phyloP scores from a whole-genome alignment of 2,113 vertebrate species.

The Ranitomeya variabilis region DNA sequence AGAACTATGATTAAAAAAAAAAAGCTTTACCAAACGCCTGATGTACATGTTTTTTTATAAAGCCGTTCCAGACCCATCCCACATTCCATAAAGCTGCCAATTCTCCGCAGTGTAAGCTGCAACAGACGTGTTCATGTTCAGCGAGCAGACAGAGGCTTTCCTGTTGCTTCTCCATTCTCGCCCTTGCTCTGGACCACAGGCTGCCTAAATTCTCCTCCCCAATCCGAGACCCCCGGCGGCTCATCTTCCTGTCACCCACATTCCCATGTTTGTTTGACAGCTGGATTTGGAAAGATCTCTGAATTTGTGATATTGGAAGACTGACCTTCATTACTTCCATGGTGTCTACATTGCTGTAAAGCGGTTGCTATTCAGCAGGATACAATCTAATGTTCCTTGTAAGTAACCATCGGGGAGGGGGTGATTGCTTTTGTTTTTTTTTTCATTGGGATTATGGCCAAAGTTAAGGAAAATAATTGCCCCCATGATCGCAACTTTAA shows the following conservation, averaged over 20 bases:
- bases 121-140: conserved; percentile 50
- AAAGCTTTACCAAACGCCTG: conserved; percentile 17
- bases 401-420: not conserved
- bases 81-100: conserved; percentile 57
- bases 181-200: conserved; percentile 56
- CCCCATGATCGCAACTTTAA: not conserved
- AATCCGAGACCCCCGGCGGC: not conserved
- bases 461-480: not conserved
- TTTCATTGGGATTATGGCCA: not conserved
- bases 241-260: not conserved
- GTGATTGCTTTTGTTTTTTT: too few relatives aligned
- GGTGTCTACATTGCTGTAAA: not conserved
- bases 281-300: not conserved
- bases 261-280: not conserved
- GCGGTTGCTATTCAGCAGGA: not conserved
- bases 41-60: conserved; percentile 45
- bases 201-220: conserved; percentile 7
- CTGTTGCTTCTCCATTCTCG: conserved; percentile 59
- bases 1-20: conserved; percentile 5
- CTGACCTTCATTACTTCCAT: not conserved
- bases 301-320: not conserved
- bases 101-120: conserved; percentile 47
- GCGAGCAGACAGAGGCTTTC: conserved; percentile 41
- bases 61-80: conserved; percentile 53
- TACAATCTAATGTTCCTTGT: not conserved